Percentiles rank a stretch among this genome's conserved stretches.
Conservation (phyloP, 30 jellyfish, hydroid and myxozoan species). For the Hydra vulgaris region DNA sequence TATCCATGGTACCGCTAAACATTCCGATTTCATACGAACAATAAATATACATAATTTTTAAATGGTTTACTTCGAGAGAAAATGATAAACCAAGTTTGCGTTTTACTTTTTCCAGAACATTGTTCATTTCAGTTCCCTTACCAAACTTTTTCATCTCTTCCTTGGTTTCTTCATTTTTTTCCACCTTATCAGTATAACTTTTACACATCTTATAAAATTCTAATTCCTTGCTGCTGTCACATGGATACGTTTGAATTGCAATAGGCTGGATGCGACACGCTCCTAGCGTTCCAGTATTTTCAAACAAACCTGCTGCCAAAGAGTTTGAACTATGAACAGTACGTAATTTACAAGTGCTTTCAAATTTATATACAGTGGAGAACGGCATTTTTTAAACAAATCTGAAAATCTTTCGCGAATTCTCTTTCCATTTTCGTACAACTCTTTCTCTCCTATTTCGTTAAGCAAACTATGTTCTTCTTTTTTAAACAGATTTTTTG, state of each 20-base stretch:
- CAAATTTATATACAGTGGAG: conserved; percentile 34
- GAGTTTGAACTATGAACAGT: conserved; percentile 63
- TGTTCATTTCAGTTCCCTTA: conserved; percentile 42
- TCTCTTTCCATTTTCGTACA: conserved; percentile 50
- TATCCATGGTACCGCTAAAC: not conserved
- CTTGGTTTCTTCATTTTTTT: conserved; percentile 33
- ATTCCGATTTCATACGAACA: conserved; percentile 62
- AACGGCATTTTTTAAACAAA: conserved; percentile 16
- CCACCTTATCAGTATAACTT: conserved; percentile 43
- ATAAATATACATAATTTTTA: conserved; percentile 29
- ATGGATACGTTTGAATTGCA: conserved; percentile 45
- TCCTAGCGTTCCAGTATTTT: conserved; percentile 59
- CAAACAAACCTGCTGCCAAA: conserved; percentile 58
- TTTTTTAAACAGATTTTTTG: conserved; percentile 28
- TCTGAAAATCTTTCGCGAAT: conserved; percentile 47
- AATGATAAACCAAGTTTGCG: conserved; percentile 21
- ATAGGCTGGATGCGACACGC: conserved; percentile 47
- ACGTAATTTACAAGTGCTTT: conserved; percentile 63
- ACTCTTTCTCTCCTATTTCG: conserved; percentile 58
- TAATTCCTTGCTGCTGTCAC: conserved; percentile 40
- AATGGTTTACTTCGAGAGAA: conserved; percentile 5
- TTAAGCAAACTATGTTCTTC: conserved; percentile 40
- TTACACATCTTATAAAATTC: conserved; percentile 62
- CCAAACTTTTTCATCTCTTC: conserved; percentile 36
- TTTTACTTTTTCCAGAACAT: conserved; percentile 41